Conservation (phyloP, 2,797 vertebrate genomes). For the Pagetopsis macropterus region DNA sequence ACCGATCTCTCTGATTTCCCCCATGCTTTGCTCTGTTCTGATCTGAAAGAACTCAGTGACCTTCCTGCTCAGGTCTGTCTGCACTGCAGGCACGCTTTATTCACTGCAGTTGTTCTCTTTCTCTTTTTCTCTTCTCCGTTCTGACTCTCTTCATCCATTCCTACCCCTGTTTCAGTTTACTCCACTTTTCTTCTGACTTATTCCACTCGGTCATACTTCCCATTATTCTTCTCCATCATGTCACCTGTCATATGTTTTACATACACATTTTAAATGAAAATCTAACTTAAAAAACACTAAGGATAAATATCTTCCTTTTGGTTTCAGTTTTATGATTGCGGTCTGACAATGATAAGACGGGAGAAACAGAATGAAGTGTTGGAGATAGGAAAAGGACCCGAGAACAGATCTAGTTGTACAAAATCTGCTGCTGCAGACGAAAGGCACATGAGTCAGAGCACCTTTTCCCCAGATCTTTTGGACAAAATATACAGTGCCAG, state of each 20-base stretch:
- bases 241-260: constrained; percentile 45
- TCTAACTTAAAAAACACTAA: constrained; percentile 43
- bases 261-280: constrained; percentile 56
- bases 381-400: constrained; percentile 25
- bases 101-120: constrained; percentile 59
- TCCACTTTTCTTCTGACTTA: constrained; percentile 15
- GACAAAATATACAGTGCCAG: constrained; percentile 19
- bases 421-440: constrained; percentile 36
- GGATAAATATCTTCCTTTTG: constrained; percentile 41
- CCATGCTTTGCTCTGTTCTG: constrained; percentile 41
- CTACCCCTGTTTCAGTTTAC: constrained; percentile 2
- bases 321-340: constrained; percentile 41
- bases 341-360: constrained; percentile 36
- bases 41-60: constrained; percentile 81
- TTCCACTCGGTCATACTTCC: constrained; percentile 15
- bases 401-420: constrained; percentile 49
- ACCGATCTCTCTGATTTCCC: constrained; percentile 18
- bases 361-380: constrained; percentile 22
- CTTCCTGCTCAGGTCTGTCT: constrained; percentile 79
- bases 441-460: constrained; percentile 15
- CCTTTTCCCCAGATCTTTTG: constrained; percentile 23
- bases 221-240: neutral
- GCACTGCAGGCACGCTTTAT: constrained; percentile 75
- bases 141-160: constrained; percentile 34
- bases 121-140: constrained; percentile 20